Base-by-base conservation (phyloP, 1,140 invertebrate genomes). In the Ceratosolen solmsi region DNA sequence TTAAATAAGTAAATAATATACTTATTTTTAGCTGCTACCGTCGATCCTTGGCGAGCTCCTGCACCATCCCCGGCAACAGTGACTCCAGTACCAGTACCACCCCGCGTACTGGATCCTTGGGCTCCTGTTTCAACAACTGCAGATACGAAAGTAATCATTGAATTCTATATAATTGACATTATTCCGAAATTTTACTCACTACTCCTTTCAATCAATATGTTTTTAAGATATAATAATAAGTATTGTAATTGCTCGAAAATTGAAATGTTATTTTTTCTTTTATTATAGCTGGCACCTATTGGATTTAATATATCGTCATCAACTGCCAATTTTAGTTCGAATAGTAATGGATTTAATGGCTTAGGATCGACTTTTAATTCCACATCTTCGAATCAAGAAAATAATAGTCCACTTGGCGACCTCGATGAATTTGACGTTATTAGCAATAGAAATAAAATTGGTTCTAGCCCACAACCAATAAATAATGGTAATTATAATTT, bases 351-450 rank as follows among this genome's bases (percentile, higher is more conserved):
- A 2, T 91, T 91, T 70, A 91, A 89, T 60, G 89, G 87, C 38
- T 84, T 88, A 79, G 86, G 86, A 75, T 84, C 86, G 79, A 85
- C 80, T 79, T 91, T 89, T 80, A 90, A 88, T 76, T 86, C 89
- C 84, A 88, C 90, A 82, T 25, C 87, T 46, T 86, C 85, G 51
- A 90, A 87, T 84, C 88, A 88, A 68, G 84, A 82, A 77, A 87
- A 85, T 78, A 84, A 92, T 58, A 94, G 93, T 85, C 94, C 94
- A 27, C 92, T 94, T n/a, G 93, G 94, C 8, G 95, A 96, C 89
- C 92, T 96, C 86, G 95, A 96, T 89, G 96, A 97, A 89, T 97
- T 97, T 88, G 96, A 97, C 90, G 92, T 95, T 65, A 95, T 97
- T 83, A 95, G 95, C 56, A 96, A 96, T 90, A 92, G 94, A 84